Base-by-base conservation (phyloP, 2,797 vertebrate species). In the Erithacus rubecula region DNA sequence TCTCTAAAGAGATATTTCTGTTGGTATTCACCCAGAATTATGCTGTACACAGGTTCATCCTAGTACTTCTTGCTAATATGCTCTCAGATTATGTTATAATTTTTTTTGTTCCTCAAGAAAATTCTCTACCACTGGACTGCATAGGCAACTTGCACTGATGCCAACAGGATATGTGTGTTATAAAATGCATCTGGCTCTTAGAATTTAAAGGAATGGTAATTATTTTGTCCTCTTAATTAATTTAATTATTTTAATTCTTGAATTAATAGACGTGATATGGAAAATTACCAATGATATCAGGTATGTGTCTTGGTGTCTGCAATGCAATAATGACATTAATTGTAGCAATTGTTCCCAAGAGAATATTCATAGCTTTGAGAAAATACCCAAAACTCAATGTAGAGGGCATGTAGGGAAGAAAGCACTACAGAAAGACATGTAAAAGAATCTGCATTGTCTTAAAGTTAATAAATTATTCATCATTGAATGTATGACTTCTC, bases 131-230 rank as follows among this genome's bases (percentile, higher is more conserved):
- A 27, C 3, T 51, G 46, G 69, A 85, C 75, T 67, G 3, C 20
- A 41, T 3, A 41, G 7, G 5, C 11, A 74, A 41, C 37, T 70
- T 1, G 0, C 14, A 41, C 13, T 53, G 34, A 68, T 49, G 4
- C 26, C 29, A 56, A 16, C 0, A 3, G 6, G 3, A 10, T 55
- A 21, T 11, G 2, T 11, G 24, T 29, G 15, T 24, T 75, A 70
- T 39, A 72, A 34, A 69, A 49, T 22, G 5, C 59, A 75, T 62
- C 29, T 74, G 11, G 6, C 6, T 83, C 24, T 52, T 55, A n/a
- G 11, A 62, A 59, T 29, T 85, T 70, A 43, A 15, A 19, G 5
- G 26, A 81, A 63, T 23, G 7, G 2, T 34, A 83, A 63, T 63
- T 72, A 8, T 41, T 23, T 10, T 39, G 23, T 27, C 3, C 0